Conservation (phyloP, 2,888 invertebrate species). For the Meganola albula region DNA sequence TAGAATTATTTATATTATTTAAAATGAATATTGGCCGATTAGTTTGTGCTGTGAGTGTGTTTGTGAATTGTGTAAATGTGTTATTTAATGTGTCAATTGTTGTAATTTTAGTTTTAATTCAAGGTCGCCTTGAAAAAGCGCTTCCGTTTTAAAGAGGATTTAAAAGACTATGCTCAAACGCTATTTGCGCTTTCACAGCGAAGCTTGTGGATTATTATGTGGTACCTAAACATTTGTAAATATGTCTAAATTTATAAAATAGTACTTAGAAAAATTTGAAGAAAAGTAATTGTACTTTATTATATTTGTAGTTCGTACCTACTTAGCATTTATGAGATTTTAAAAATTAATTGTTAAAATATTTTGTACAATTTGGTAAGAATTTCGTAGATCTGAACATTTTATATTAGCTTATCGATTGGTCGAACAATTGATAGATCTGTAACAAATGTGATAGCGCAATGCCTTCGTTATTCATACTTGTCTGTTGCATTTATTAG, state of each 20-base stretch:
- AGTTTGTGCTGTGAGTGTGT: constrained; percentile 72
- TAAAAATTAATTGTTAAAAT: constrained; percentile 60
- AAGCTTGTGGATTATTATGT: constrained; percentile 61
- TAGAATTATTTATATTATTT: constrained; percentile 74
- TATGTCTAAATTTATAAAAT: constrained; percentile 69
- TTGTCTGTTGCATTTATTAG: constrained; percentile 75
- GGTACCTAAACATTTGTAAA: constrained; percentile 57
- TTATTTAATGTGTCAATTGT: constrained; percentile 73
- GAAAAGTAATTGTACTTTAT: constrained; percentile 56
- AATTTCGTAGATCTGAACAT: constrained; percentile 55
- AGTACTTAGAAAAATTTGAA: constrained; percentile 63
- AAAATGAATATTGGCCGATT: constrained; percentile 65
- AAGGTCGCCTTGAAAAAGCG: constrained; percentile 44
- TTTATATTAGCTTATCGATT: constrained; percentile 65
- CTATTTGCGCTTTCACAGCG: constrained; percentile 70
- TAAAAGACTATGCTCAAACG: constrained; percentile 66
- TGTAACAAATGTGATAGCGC: constrained; percentile 67
- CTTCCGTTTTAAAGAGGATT: constrained; percentile 47
- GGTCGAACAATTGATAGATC: constrained; percentile 33
- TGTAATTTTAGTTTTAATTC: constrained; percentile 50
- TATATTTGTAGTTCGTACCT: constrained; percentile 69
- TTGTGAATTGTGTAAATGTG: constrained; percentile 66
- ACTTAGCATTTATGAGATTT: constrained; percentile 73
- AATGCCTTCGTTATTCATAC: constrained; percentile 57
- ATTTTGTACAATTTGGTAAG: constrained; percentile 64